A percentile compares a stretch with the other conserved stretches of the same genome.
Evolutionary conservation across 2,113 vertebrate species (phyloP).

Genomic region (Tragelaphus buxtoni): DNA sequence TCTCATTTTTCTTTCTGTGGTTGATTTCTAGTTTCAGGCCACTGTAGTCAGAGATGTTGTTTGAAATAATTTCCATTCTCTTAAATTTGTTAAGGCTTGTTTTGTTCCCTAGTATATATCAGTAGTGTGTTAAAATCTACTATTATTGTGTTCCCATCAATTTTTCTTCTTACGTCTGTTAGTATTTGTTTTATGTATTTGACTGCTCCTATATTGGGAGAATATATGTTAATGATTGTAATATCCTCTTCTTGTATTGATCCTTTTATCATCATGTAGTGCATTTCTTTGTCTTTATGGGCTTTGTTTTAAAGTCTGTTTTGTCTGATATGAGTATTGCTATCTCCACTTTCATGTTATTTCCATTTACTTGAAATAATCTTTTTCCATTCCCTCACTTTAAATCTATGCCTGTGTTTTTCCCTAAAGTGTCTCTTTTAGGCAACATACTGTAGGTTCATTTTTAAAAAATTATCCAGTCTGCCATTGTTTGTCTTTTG

Average conservation of each 20-base stretch:
- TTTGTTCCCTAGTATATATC: not conserved
- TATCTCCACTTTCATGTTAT: not conserved
- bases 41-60: not conserved
- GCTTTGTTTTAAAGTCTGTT: not conserved
- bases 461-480: not conserved
- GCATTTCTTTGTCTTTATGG: not conserved
- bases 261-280: not conserved
- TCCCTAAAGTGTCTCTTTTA: not conserved
- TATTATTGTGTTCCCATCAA: not conserved
- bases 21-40: not conserved
- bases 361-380: not conserved
- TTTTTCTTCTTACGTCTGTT: not conserved
- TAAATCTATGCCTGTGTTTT: not conserved
- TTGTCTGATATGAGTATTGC: not conserved
- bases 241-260: not conserved
- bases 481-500: not conserved
- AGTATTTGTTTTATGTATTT: not conserved
- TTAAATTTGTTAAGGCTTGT: not conserved
- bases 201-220: not conserved
- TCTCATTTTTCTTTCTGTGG: not conserved
- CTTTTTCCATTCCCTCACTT: not conserved
- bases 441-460: not conserved
- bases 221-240: not conserved
- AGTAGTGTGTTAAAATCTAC: not conserved
- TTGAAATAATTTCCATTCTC: not conserved